Evolutionary conservation across 2,113 vertebrate species (phyloP).

Genomic region (Oxyura jamaicensis): DNA sequence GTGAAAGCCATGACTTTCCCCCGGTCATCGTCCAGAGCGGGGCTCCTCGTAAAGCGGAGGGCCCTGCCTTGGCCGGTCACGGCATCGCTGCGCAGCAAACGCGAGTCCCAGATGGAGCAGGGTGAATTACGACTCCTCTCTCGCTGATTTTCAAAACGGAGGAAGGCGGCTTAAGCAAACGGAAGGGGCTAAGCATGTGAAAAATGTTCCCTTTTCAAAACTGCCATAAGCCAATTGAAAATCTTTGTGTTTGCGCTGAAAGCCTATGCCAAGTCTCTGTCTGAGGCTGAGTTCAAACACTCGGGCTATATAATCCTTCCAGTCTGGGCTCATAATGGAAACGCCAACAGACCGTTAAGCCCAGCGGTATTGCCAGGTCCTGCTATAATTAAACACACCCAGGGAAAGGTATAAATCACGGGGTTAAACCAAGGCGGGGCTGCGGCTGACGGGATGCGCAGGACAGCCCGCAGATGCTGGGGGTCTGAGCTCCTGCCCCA

Average conservation of each 20-base stretch:
- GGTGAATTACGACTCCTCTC: slow-evolving; percentile 37
- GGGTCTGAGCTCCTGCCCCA: not conserved
- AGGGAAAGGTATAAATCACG: slow-evolving; percentile 64
- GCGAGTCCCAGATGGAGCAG: slow-evolving; percentile 23
- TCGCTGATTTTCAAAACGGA: slow-evolving; percentile 36
- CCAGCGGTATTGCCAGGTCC: slow-evolving; percentile 53
- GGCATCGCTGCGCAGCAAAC: not conserved
- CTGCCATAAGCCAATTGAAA: slow-evolving; percentile 61
- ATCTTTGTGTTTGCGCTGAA: slow-evolving; percentile 51
- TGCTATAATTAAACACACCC: slow-evolving; percentile 60
- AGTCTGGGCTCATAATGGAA: slow-evolving; percentile 61
- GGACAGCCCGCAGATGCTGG: slow-evolving; percentile 6
- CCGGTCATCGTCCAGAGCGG: not conserved
- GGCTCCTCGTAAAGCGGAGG: slow-evolving; percentile 49
- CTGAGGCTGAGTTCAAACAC: slow-evolving; percentile 63
- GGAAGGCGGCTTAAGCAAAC: slow-evolving; percentile 43
- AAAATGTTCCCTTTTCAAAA: slow-evolving; percentile 65
- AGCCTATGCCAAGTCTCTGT: slow-evolving; percentile 52
- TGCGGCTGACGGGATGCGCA: not conserved
- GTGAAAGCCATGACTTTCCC: not conserved
- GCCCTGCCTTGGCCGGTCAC: slow-evolving; percentile 13
- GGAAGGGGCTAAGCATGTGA: slow-evolving; percentile 61
- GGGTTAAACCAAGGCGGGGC: slow-evolving; percentile 46
- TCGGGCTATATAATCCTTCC: slow-evolving; percentile 64
- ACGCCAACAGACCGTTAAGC: slow-evolving; percentile 64